Evolutionary conservation across 2,113 vertebrate species (phyloP).

Genomic region (Penelope pileata): DNA sequence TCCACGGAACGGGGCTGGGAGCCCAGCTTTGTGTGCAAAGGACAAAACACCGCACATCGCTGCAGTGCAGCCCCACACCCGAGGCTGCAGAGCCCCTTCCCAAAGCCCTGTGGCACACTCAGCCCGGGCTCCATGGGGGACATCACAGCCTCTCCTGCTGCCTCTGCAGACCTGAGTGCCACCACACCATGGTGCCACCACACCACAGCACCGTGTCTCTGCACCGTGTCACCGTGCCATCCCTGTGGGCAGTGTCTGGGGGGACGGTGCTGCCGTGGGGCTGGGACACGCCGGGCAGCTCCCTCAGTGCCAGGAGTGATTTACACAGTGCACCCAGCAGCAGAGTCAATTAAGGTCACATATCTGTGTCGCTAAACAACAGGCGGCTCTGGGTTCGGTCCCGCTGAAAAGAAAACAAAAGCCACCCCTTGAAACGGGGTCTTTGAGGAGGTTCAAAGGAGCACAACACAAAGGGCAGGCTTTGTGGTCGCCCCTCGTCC

Average conservation of each 20-base stretch:
- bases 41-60: not conserved
- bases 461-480: slow-evolving; percentile 89
- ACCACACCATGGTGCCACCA: not conserved
- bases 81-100: not conserved
- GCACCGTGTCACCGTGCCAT: not conserved
- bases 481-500: slow-evolving; percentile 90
- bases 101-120: not conserved
- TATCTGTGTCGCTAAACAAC: slow-evolving; percentile 97
- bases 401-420: slow-evolving; percentile 91
- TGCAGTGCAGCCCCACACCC: not conserved
- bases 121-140: not conserved
- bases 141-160: not conserved
- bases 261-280: not conserved
- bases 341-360: slow-evolving; percentile 99
- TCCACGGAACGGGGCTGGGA: not conserved
- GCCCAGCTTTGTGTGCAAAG: not conserved
- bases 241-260: fast-evolving
- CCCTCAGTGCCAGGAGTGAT: slow-evolving; percentile 72
- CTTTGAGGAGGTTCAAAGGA: slow-evolving; percentile 95
- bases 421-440: slow-evolving; percentile 89
- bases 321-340: slow-evolving; percentile 82
- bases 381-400: slow-evolving; percentile 84
- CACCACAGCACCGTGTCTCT: not conserved
- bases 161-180: not conserved
- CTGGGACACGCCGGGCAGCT: not conserved